Conservation (phyloP, 2,113 vertebrate species). For the Dicentrarchus labrax region DNA sequence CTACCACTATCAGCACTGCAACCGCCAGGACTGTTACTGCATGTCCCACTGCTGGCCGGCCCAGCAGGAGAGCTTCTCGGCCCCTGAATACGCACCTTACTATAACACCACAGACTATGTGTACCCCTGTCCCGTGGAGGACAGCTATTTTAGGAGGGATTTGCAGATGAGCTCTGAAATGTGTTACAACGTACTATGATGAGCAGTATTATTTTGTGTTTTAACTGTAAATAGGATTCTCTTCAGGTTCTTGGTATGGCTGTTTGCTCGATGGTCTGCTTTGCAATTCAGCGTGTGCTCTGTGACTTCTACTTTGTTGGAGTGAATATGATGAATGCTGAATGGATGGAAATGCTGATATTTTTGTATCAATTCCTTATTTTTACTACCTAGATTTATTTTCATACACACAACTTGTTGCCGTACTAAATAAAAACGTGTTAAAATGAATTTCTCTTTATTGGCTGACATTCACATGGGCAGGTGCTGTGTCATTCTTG, state of each 20-base stretch:
- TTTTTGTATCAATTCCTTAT: constrained; percentile 51
- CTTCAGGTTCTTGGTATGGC: neutral
- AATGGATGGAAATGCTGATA: constrained; percentile 35
- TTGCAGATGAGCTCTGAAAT: constrained; percentile 82
- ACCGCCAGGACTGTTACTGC: constrained; percentile 83
- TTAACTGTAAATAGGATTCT: constrained; percentile 54
- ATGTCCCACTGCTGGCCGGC: constrained; percentile 72
- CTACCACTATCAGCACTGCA: constrained; percentile 79
- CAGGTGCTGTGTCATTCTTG: too few species aligned
- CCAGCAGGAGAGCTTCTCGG: constrained; percentile 69
- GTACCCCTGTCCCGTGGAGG: constrained; percentile 73
- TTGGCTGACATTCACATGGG: too few species aligned
- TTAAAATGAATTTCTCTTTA: neutral
- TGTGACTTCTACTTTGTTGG: constrained; percentile 13
- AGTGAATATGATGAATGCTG: constrained; percentile 28
- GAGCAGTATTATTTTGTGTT: constrained; percentile 33
- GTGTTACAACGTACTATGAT: constrained; percentile 89
- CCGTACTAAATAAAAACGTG: constrained; percentile 50
- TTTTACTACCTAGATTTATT: constrained; percentile 61
- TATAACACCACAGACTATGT: constrained; percentile 82
- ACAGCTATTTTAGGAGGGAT: constrained; percentile 87
- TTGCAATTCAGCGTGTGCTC: constrained; percentile 28
- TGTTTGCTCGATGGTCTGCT: constrained; percentile 9
- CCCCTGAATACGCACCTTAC: constrained; percentile 77
- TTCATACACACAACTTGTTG: constrained; percentile 56